A percentile compares a stretch with the other conserved stretches of the same genome.
Conservation (phyloP, 2,888 invertebrate species). For the Amitus sp. region DNA sequence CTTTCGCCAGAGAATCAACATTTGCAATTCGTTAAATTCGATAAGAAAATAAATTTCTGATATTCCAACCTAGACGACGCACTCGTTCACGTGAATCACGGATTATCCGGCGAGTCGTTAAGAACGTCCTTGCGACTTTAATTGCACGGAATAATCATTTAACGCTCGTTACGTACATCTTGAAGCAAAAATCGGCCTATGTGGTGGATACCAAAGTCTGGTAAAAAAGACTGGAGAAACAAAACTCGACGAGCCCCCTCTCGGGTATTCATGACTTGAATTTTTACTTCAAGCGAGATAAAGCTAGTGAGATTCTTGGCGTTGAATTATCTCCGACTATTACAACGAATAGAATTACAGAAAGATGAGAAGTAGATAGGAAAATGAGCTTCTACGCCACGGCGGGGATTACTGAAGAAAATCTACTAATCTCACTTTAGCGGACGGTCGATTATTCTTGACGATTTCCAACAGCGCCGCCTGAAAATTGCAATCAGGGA, state of each 20-base stretch:
- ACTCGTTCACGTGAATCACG: too few species aligned
- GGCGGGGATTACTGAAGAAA: neutral
- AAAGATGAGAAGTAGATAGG: conserved; percentile 4
- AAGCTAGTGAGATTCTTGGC: neutral
- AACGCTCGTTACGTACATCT: neutral
- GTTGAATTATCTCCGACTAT: neutral
- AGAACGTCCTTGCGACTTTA: neutral
- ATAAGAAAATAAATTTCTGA: neutral
- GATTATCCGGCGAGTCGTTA: conserved; percentile 1
- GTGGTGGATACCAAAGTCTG: too few species aligned
- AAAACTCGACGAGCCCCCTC: neutral
- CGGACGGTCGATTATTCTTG: neutral
- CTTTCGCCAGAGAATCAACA: neutral
- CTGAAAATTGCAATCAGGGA: neutral
- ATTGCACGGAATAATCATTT: neutral
- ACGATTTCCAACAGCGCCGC: neutral
- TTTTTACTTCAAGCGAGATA: neutral
- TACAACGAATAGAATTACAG: neutral
- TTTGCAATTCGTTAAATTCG: neutral
- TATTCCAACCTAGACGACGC: neutral
- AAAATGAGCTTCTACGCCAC: conserved; percentile 7
- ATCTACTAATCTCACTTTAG: neutral
- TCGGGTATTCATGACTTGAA: neutral
- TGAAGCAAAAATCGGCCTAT: neutral
- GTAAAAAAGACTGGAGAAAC: too few species aligned